Evolutionary conservation across 2,113 vertebrate genomes (phyloP), one percentile per base, ranked within the genome.

Genomic region (Syngnathus floridae): DNA sequence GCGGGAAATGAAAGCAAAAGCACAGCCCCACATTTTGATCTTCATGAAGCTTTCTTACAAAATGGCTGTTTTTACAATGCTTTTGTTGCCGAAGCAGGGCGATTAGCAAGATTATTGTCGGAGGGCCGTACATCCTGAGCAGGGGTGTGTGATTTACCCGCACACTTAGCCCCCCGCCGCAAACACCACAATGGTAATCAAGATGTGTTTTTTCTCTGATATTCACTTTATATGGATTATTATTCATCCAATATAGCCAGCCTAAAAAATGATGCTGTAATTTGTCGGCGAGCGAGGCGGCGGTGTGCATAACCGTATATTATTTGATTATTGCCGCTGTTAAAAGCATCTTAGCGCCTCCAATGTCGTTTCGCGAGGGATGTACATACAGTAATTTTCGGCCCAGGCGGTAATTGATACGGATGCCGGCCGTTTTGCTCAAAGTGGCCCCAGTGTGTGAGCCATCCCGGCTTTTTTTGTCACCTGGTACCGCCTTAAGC

Each of bases 311-410:
- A 87, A 84, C 77, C 77, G 21, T 88, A 87, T 87, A 84, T 88
- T 86, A 86, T 89, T 82, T 82, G 81, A 88, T 90, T 88, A 88
- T 85, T 79, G 82, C 70, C 62, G 76, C 77, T 77, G 85, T 89
- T 91, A 90, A 91, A 90, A 91, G 90, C 88, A 78, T 87, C 75
- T 85, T 86, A 79, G 79, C 84, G 82, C 82, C 84, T 72, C 75
- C 67, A 68, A 66, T 86, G 72, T 79, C 79, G 74, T 80, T 71
- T 74, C 70, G 72, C 77, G 81, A 83, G 67, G 66, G 70, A 78
- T 80, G 73, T 80, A 78, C 69, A 70, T 81, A 86, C 84, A 83
- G 80, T 87, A 84, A 37, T 64, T 78, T 82, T 81, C 7, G 67
- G 67, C 22, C 3, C 60, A 55, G 60, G 66, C 77, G 41, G 61